Conservation (phyloP, 2,113 vertebrate genomes). For the Semnornis frantzii region DNA sequence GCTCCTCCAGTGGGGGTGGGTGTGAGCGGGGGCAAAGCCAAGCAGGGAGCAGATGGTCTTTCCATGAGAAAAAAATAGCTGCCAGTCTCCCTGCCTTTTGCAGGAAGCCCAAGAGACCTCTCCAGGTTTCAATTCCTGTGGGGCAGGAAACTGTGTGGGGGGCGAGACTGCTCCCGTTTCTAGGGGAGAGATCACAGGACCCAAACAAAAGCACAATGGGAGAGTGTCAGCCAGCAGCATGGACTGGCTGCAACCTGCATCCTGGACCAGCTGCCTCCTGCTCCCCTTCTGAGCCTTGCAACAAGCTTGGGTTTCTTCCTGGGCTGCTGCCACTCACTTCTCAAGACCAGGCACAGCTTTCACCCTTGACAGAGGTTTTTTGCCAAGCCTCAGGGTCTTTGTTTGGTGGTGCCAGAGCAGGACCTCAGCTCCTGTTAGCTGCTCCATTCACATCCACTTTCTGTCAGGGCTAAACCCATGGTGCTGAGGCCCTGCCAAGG, state of each 20-base stretch:
- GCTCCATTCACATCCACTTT: accelerated
- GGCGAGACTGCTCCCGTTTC: accelerated
- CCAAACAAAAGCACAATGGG: background rate
- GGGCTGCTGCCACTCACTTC: background rate
- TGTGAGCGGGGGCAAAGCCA: background rate
- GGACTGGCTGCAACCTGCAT: background rate
- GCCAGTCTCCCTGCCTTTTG: background rate
- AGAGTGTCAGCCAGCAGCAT: background rate
- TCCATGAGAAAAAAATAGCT: background rate
- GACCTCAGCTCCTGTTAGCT: background rate
- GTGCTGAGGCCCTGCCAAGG: background rate
- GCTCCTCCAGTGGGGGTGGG: accelerated
- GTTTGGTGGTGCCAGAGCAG: accelerated
- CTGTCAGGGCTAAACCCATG: accelerated
- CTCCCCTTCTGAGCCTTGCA: background rate
- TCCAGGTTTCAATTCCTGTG: accelerated
- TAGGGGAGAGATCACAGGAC: background rate
- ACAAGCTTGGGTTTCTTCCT: background rate
- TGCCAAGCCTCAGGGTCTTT: background rate
- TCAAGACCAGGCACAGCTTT: background rate
- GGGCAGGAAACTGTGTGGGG: background rate
- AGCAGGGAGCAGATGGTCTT: background rate
- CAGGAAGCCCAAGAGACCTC: background rate
- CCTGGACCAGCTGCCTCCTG: accelerated
- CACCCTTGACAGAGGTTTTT: background rate